These are phyloP conservation scores for Crotalus horridus DNA, from an alignment of 2,113 vertebrate genomes.

Conservation along the genomic window DNA sequence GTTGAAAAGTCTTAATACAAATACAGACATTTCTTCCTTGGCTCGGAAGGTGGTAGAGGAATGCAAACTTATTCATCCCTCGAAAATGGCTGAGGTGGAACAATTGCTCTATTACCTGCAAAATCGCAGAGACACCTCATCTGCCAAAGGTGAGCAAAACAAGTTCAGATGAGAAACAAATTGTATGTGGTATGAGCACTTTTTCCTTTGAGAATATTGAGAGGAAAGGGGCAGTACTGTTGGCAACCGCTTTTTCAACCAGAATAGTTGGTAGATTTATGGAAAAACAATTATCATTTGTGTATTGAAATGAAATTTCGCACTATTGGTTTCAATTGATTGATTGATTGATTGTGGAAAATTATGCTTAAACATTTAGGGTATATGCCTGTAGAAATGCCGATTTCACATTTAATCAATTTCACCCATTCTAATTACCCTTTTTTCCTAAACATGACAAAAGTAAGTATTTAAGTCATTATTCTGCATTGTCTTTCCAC, in stretches of 20 bases:
- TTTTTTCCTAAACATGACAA: not conserved
- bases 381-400: not conserved
- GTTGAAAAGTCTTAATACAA: constrained; percentile 92
- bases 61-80: constrained; percentile 90
- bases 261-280: not conserved
- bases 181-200: not conserved
- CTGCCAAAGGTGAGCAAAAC: constrained; percentile 67
- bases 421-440: not conserved
- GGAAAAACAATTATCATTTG: not conserved
- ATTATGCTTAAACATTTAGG: not conserved
- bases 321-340: not conserved
- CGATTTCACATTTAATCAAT: not conserved
- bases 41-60: constrained; percentile 95
- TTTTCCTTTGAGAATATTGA: not conserved
- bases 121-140: constrained; percentile 80
- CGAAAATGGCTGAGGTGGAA: constrained; percentile 88
- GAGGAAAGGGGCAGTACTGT: not conserved
- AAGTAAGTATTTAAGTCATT: not conserved
- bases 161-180: not conserved
- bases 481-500: constrained; percentile 46
- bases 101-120: constrained; percentile 93
- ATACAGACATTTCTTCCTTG: constrained; percentile 88
- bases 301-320: not conserved
- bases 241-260: not conserved
- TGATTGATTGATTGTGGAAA: too few relatives aligned